These are phyloP conservation scores for Dendrolimus houi DNA, from an alignment of 2,888 invertebrate species.

Conservation along the genomic window DNA sequence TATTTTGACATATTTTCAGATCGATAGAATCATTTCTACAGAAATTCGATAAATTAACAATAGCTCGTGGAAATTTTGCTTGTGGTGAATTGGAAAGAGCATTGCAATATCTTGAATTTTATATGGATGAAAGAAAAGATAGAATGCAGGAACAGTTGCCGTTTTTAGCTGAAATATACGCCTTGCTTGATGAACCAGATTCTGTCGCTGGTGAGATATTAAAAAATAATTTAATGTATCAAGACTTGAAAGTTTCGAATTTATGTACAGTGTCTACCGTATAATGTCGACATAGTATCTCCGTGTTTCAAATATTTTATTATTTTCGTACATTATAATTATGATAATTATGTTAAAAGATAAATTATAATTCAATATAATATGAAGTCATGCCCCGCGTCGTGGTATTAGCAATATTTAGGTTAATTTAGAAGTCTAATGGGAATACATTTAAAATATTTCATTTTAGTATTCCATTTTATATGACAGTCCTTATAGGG, in stretches of 20 bases:
- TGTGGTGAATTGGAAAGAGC: conserved; percentile 86
- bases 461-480: too few species aligned
- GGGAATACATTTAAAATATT: too few species aligned
- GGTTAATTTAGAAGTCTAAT: too few species aligned
- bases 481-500: too few species aligned
- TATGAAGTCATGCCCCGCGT: too few species aligned
- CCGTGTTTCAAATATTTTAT: too few species aligned
- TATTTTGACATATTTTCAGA: conserved; percentile 21
- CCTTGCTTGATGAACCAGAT: conserved; percentile 92
- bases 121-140: conserved; percentile 77
- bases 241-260: background rate
- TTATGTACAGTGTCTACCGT: background rate
- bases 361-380: too few species aligned
- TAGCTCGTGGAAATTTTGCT: conserved; percentile 84
- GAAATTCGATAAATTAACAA: conserved; percentile 79
- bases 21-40: conserved; percentile 53
- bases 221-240: background rate
- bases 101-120: conserved; percentile 84
- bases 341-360: too few species aligned
- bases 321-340: too few species aligned
- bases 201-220: conserved; percentile 84
- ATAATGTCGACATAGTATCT: background rate
- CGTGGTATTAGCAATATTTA: too few species aligned
- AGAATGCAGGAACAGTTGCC: conserved; percentile 78
- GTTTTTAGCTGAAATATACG: conserved; percentile 87